Percentiles rank a stretch among this genome's conserved stretches.
These are phyloP conservation scores for Drosophila serrata DNA, from an alignment of 1,140 invertebrate genomes.

Conservation along the genomic window DNA sequence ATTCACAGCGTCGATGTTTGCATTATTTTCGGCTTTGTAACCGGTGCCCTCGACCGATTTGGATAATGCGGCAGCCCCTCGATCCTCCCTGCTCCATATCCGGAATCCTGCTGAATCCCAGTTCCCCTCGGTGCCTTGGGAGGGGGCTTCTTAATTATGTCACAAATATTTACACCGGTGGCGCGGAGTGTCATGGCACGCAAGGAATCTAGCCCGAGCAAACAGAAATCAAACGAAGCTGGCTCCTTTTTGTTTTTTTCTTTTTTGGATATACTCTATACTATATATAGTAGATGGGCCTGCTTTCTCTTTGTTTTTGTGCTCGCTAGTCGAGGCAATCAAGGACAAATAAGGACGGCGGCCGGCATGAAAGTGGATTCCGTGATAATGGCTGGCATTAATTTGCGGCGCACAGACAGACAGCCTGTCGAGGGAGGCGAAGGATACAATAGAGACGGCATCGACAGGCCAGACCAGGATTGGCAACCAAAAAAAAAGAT, in stretches of 20 bases:
- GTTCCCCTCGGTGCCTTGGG: constrained; percentile 35
- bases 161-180: constrained; percentile 82
- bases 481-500: constrained; percentile 13
- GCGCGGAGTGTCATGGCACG: constrained; percentile 69
- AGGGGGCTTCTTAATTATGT: constrained; percentile 74
- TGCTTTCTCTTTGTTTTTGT: constrained; percentile 12
- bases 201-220: constrained; percentile 65
- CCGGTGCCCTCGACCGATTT: constrained; percentile 63
- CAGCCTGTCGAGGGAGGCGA: constrained; percentile 19
- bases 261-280: constrained; percentile 2
- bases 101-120: neutral
- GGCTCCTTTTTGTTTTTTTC: constrained; percentile 6
- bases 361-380: constrained; percentile 63
- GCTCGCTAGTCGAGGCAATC: constrained; percentile 51
- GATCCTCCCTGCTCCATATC: neutral
- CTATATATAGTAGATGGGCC: constrained; percentile 1
- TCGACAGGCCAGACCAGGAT: constrained; percentile 29
- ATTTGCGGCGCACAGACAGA: constrained; percentile 60
- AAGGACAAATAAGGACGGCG: constrained; percentile 71
- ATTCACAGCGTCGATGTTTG: constrained; percentile 63
- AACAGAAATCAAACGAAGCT: constrained; percentile 77
- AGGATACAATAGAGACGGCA: constrained; percentile 17
- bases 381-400: constrained; percentile 76
- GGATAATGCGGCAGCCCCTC: constrained; percentile 52
- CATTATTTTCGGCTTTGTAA: constrained; percentile 75